These are phyloP conservation scores for Pogonognathellus flavescens DNA, from an alignment of 1,140 invertebrate genomes.

Conservation along the genomic window DNA sequence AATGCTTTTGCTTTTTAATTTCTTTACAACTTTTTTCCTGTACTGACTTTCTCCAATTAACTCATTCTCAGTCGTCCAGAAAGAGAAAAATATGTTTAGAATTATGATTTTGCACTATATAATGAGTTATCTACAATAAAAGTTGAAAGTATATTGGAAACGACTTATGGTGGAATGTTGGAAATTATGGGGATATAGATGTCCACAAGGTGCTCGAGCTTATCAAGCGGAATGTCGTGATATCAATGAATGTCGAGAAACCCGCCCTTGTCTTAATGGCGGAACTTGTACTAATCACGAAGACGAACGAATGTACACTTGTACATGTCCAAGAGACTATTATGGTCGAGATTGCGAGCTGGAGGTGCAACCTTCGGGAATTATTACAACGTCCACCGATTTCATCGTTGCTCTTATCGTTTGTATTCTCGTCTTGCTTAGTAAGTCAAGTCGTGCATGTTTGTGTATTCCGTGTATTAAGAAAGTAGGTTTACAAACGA, in stretches of 20 bases:
- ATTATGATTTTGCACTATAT: not conserved
- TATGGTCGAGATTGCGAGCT: conserved; percentile 85
- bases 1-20: not conserved
- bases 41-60: not conserved
- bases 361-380: conserved; percentile 79
- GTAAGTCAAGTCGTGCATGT: conserved; percentile 74
- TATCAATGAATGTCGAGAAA: conserved; percentile 81
- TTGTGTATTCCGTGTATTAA: not conserved
- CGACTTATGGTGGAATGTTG: conserved; percentile 30
- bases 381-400: conserved; percentile 83
- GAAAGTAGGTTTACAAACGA: too few species aligned
- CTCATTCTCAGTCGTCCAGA: conserved; percentile 15
- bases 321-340: conserved; percentile 81
- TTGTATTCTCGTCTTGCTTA: conserved; percentile 81
- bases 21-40: not conserved
- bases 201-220: conserved; percentile 78
- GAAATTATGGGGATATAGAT: conserved; percentile 73
- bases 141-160: not conserved
- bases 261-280: conserved; percentile 80
- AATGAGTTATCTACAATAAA: not conserved
- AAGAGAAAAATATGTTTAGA: not conserved
- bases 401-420: conserved; percentile 85
- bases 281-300: conserved; percentile 80
- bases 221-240: conserved; percentile 78
- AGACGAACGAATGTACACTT: conserved; percentile 80